phyloP scores from a whole-genome alignment of 2,888 invertebrate genomes.

The Aphidius colemani region DNA sequence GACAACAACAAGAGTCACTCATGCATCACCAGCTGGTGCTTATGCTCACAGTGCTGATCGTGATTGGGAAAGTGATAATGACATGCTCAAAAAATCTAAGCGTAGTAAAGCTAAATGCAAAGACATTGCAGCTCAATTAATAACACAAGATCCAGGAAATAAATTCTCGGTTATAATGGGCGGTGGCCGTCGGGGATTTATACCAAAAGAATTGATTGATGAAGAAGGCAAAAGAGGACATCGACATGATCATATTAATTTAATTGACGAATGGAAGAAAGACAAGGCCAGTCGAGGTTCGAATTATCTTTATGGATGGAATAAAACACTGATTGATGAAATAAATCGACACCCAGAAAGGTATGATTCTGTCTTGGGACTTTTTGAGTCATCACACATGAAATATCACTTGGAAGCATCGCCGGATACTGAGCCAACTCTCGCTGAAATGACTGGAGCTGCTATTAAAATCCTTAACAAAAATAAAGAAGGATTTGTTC shows the following conservation, averaged over 20 bases:
- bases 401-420: slow-evolving; percentile 60
- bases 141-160: slow-evolving; percentile 69
- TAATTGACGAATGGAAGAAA: slow-evolving; percentile 71
- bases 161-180: slow-evolving; percentile 77
- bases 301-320: slow-evolving; percentile 62
- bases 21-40: slow-evolving; percentile 76
- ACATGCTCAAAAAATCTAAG: too few species aligned
- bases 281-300: slow-evolving; percentile 61
- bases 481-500: slow-evolving; percentile 72
- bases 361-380: slow-evolving; percentile 60
- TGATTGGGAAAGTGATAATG: slow-evolving; percentile 74
- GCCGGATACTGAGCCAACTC: slow-evolving; percentile 65
- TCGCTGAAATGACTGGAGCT: slow-evolving; percentile 76
- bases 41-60: slow-evolving; percentile 75
- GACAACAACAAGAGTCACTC: slow-evolving; percentile 79
- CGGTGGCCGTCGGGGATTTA: slow-evolving; percentile 72
- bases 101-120: slow-evolving; percentile 62
- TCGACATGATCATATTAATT: slow-evolving; percentile 69
- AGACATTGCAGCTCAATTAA: slow-evolving; percentile 77
- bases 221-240: slow-evolving; percentile 63
- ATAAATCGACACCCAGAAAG: slow-evolving; percentile 48
- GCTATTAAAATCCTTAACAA: slow-evolving; percentile 72
- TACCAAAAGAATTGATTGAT: slow-evolving; percentile 65
- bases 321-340: slow-evolving; percentile 59
- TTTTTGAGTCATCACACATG: slow-evolving; percentile 62